phyloP scores from a whole-genome alignment of 2,797 vertebrate species.

The Sciurus carolinensis region DNA sequence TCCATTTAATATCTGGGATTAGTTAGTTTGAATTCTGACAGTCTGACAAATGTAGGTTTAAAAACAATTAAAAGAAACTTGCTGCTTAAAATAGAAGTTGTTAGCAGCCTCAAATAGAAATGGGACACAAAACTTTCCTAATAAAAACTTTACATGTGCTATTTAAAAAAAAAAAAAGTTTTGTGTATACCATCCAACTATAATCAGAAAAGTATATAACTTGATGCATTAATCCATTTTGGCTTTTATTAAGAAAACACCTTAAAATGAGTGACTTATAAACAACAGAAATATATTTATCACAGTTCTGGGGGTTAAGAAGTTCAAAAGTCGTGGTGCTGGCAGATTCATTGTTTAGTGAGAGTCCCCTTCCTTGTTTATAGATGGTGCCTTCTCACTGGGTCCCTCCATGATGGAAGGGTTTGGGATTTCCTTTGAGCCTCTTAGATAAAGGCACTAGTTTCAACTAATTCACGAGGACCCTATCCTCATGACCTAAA shows the following conservation, averaged over 20 bases:
- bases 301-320: not conserved
- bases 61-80: constrained; percentile 14
- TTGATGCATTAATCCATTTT: not conserved
- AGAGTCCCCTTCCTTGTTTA: not conserved
- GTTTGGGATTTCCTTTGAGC: not conserved
- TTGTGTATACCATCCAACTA: not conserved
- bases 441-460: not conserved
- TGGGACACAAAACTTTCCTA: not conserved
- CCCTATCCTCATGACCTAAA: not conserved
- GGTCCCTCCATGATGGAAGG: not conserved
- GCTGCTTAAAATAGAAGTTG: not conserved
- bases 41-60: not conserved
- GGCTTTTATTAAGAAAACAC: not conserved
- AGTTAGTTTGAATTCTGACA: constrained; percentile 31
- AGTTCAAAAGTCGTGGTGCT: not conserved
- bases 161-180: not conserved
- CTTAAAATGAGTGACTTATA: not conserved
- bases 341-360: not conserved
- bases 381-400: not conserved
- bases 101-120: not conserved
- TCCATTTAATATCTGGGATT: constrained; percentile 43
- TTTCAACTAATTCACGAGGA: not conserved
- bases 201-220: not conserved
- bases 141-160: not conserved
- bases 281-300: not conserved